phyloP scores from a whole-genome alignment of 2,888 invertebrate genomes.

The Drosophila birchii region DNA sequence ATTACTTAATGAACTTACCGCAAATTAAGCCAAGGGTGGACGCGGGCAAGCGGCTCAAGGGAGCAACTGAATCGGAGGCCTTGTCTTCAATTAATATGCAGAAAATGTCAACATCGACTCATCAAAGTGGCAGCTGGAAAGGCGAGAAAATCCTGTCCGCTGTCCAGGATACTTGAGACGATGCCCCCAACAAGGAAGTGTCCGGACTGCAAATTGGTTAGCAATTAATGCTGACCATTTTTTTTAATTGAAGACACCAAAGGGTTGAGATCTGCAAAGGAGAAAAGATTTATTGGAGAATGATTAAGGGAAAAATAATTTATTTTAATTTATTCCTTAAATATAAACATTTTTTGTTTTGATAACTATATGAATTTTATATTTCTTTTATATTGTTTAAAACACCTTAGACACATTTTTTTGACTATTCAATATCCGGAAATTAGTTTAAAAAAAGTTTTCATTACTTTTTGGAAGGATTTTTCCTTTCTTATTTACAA shows the following conservation, averaged over 20 bases:
- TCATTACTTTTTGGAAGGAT: too few relatives aligned
- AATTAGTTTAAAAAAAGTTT: too few relatives aligned
- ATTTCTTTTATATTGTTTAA: neutral
- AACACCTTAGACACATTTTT: neutral
- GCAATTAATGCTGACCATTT: slow-evolving; percentile 69
- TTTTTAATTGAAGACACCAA: slow-evolving; percentile 72
- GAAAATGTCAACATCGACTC: slow-evolving; percentile 79
- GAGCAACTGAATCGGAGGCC: slow-evolving; percentile 39
- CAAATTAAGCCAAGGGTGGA: slow-evolving; percentile 76
- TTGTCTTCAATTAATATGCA: slow-evolving; percentile 82
- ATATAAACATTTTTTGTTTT: neutral
- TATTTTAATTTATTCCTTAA: neutral
- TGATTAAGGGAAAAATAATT: neutral
- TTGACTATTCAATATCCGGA: neutral
- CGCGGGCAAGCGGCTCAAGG: slow-evolving; percentile 21
- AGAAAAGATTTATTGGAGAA: slow-evolving; percentile 8
- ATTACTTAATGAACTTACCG: slow-evolving; percentile 83
- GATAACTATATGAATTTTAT: neutral
- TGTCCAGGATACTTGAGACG: slow-evolving; percentile 40
- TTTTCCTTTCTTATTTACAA: too few relatives aligned
- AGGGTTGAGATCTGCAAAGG: slow-evolving; percentile 7
- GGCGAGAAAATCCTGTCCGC: slow-evolving; percentile 34
- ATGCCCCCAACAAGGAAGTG: slow-evolving; percentile 35
- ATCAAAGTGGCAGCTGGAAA: slow-evolving; percentile 50
- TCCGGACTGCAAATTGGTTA: slow-evolving; percentile 68